Evolutionary conservation across 2,797 vertebrate species (phyloP).

Genomic region (Hapalemur alaotrensis): DNA sequence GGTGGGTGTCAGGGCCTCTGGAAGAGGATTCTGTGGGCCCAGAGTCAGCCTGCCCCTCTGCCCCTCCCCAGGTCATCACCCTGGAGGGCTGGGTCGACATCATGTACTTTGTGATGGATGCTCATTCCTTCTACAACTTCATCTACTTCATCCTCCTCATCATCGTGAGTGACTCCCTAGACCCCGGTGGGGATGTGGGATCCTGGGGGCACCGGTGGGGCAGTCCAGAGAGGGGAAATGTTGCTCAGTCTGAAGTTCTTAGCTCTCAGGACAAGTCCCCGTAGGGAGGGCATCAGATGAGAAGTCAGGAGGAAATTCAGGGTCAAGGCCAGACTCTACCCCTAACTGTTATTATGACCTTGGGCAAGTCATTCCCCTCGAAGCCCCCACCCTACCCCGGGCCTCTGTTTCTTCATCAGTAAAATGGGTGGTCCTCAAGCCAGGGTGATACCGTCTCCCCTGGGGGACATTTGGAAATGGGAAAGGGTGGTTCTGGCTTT

Average conservation of each 20-base stretch:
- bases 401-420: background rate
- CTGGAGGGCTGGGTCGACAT: constrained; percentile 99
- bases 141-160: constrained; percentile 98
- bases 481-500: background rate
- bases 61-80: constrained; percentile 93
- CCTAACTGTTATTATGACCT: background rate
- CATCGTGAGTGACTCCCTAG: constrained; percentile 88
- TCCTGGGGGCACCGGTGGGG: background rate
- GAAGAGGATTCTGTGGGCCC: background rate
- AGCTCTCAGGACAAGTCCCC: background rate
- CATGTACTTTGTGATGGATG: constrained; percentile 99
- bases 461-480: background rate
- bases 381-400: background rate
- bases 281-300: background rate
- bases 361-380: background rate
- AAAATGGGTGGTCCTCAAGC: background rate
- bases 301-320: background rate
- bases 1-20: background rate
- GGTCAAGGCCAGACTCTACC: background rate
- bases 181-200: background rate
- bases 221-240: background rate
- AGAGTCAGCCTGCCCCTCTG: constrained; percentile 34
- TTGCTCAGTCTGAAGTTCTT: background rate
- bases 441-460: background rate
- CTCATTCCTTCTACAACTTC: constrained; percentile 99